phyloP scores from a whole-genome alignment of 1,140 invertebrate genomes.

The Trigoniulus corallinus region DNA sequence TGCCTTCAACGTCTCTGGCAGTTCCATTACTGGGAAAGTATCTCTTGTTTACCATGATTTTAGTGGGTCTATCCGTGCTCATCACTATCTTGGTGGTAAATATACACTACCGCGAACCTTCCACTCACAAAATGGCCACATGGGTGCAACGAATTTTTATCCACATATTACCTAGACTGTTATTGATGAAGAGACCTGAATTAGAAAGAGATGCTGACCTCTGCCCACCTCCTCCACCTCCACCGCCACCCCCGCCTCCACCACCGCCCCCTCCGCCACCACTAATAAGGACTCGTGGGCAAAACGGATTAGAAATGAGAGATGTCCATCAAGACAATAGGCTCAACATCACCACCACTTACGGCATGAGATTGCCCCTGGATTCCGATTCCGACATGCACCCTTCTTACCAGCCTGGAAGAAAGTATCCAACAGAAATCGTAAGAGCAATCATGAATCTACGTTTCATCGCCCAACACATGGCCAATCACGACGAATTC shows the following conservation, averaged over 20 bases:
- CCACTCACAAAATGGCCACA: slow-evolving; percentile 84
- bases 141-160: slow-evolving; percentile 83
- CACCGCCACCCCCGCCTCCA: background rate
- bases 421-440: slow-evolving; percentile 19
- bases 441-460: slow-evolving; percentile 77
- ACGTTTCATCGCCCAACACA: slow-evolving; percentile 83
- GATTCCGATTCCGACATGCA: slow-evolving; percentile 3
- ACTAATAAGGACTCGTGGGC: background rate
- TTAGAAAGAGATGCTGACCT: background rate
- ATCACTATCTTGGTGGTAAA: slow-evolving; percentile 96
- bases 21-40: slow-evolving; percentile 96
- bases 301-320: background rate
- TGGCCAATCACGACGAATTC: slow-evolving; percentile 84
- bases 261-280: background rate
- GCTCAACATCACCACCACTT: background rate
- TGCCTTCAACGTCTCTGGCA: slow-evolving; percentile 96
- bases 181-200: slow-evolving; percentile 27
- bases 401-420: slow-evolving; percentile 1
- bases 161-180: slow-evolving; percentile 57
- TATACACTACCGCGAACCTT: slow-evolving; percentile 90
- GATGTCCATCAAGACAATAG: slow-evolving; percentile 1
- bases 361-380: background rate
- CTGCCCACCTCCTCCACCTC: slow-evolving; percentile 5
- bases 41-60: slow-evolving; percentile 96
- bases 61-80: slow-evolving; percentile 93